Conservation (phyloP, 2,113 vertebrate species). For the Vidua chalybeata region DNA sequence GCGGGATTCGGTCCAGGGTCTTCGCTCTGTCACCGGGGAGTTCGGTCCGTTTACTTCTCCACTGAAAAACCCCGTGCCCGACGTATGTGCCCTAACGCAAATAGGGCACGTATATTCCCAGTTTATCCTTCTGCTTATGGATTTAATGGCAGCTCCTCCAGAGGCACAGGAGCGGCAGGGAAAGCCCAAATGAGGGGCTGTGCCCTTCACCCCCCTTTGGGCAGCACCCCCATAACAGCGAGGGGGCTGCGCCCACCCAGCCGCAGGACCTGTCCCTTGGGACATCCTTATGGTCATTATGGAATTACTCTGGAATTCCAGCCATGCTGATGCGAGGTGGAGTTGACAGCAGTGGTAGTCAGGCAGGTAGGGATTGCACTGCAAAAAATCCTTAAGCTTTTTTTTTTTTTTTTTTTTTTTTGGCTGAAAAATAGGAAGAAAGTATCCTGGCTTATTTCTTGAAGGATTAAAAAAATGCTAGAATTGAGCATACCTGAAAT, state of each 20-base stretch:
- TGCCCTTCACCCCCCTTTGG: not conserved
- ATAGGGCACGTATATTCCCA: fast-evolving
- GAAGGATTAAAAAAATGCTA: not conserved
- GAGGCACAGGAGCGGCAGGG: not conserved
- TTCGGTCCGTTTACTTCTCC: not conserved
- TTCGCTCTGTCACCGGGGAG: not conserved
- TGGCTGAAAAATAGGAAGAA: not conserved
- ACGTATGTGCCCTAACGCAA: fast-evolving
- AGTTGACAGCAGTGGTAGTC: not conserved
- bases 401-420: no score
- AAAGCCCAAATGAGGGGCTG: not conserved
- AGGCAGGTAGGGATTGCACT: not conserved
- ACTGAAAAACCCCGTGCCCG: not conserved
- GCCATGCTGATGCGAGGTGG: not conserved
- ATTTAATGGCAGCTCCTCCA: not conserved
- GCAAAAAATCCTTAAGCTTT: not conserved
- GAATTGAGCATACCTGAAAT: not conserved
- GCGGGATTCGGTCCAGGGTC: not conserved
- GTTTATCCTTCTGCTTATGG: fast-evolving
- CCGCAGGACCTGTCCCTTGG: not conserved
- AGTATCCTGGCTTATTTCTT: not conserved
- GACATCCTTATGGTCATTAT: not conserved
- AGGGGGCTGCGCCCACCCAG: not conserved
- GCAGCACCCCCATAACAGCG: not conserved
- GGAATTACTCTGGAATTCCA: not conserved